Evolutionary conservation across 2,888 invertebrate species (phyloP).

Genomic region (Bimastos eiseni): DNA sequence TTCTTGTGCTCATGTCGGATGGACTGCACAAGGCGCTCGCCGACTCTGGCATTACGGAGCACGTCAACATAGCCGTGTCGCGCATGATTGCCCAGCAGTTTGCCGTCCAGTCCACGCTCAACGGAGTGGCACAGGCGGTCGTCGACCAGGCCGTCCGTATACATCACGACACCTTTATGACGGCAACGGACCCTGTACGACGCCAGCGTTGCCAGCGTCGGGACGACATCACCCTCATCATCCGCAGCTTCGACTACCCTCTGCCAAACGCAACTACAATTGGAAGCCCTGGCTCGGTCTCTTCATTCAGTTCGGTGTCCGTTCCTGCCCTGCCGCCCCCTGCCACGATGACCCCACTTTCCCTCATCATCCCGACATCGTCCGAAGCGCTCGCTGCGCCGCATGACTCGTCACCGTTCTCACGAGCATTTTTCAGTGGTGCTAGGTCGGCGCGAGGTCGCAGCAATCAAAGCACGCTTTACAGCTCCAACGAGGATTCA

Average conservation of each 20-base stretch:
- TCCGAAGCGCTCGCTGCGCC: not conserved
- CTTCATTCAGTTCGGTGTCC: not conserved
- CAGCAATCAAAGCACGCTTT: constrained; percentile 44
- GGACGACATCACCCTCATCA: constrained; percentile 82
- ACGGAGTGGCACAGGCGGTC: constrained; percentile 82
- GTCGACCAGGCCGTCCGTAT: constrained; percentile 81
- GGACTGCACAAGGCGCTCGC: constrained; percentile 82
- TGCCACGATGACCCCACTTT: constrained; percentile 33
- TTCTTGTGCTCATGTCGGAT: constrained; percentile 81
- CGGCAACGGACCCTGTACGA: constrained; percentile 44
- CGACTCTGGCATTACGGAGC: constrained; percentile 76
- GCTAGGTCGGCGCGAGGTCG: constrained; percentile 18
- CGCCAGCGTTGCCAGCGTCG: constrained; percentile 66
- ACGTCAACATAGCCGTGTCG: constrained; percentile 67
- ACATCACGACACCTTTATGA: constrained; percentile 78
- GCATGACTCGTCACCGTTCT: constrained; percentile 25
- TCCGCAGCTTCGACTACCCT: constrained; percentile 82
- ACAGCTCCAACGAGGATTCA: constrained; percentile 52
- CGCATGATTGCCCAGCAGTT: constrained; percentile 66
- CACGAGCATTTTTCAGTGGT: not conserved
- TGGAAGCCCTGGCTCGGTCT: constrained; percentile 24
- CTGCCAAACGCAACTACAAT: constrained; percentile 68
- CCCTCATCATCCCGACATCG: constrained; percentile 42
- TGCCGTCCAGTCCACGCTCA: constrained; percentile 76
- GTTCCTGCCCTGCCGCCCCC: not conserved